phyloP scores from a whole-genome alignment of 2,888 invertebrate species.

The Dyspetes luteomarginatus region DNA sequence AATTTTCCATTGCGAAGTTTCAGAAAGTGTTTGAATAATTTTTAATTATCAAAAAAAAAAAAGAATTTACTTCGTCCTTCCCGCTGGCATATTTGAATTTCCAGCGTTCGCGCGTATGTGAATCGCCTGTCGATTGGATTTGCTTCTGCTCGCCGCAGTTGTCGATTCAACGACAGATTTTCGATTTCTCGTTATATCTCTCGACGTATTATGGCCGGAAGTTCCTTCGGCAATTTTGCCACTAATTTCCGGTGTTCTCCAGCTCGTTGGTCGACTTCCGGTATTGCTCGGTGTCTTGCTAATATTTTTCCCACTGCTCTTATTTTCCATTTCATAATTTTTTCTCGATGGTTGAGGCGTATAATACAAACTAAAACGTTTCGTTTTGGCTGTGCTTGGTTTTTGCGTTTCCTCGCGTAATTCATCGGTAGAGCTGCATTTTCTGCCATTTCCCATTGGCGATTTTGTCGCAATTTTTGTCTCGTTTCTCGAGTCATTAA shows the following conservation, averaged over 20 bases:
- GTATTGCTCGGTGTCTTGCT: slow-evolving; percentile 28
- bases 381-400: slow-evolving; percentile 67
- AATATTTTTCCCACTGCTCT: slow-evolving; percentile 59
- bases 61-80: slow-evolving; percentile 68
- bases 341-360: slow-evolving; percentile 78
- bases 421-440: slow-evolving; percentile 76
- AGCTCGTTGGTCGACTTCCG: slow-evolving; percentile 60
- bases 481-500: slow-evolving; percentile 58
- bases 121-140: slow-evolving; percentile 72
- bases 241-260: slow-evolving; percentile 61
- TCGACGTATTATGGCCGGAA: slow-evolving; percentile 19
- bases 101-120: slow-evolving; percentile 68
- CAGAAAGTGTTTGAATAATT: slow-evolving; percentile 3
- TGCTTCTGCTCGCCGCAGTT: slow-evolving; percentile 74
- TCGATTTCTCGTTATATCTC: slow-evolving; percentile 65
- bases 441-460: slow-evolving; percentile 65
- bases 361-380: slow-evolving; percentile 78
- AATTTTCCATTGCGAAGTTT: slow-evolving; percentile 6
- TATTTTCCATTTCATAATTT: slow-evolving; percentile 74
- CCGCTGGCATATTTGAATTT: slow-evolving; percentile 65
- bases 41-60: slow-evolving; percentile 33
- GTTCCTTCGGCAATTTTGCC: slow-evolving; percentile 43
- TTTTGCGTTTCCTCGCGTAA: slow-evolving; percentile 73
- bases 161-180: slow-evolving; percentile 72
- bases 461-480: slow-evolving; percentile 30